phyloP scores from a whole-genome alignment of 2,113 vertebrate species.

The Lamprotornis superbus region DNA sequence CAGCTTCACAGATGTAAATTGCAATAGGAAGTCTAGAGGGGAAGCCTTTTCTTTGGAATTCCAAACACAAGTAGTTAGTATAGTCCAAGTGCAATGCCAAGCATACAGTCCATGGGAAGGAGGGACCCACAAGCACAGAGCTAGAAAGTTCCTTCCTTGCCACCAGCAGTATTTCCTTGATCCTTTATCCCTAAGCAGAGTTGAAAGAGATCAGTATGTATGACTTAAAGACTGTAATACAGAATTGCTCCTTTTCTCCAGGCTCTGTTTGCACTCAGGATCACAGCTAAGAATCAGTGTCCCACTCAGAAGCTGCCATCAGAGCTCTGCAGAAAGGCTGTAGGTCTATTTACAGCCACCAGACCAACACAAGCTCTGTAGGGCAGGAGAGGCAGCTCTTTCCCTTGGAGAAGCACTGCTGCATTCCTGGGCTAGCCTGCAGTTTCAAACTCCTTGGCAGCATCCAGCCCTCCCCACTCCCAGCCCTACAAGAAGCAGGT shows the following conservation, averaged over 20 bases:
- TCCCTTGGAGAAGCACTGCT: background rate
- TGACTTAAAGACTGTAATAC: rapidly evolving
- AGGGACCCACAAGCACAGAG: background rate
- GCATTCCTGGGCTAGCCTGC: background rate
- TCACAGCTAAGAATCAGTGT: background rate
- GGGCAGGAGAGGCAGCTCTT: background rate
- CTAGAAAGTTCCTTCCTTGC: background rate
- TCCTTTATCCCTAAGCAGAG: background rate
- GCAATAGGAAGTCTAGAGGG: background rate
- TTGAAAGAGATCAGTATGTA: background rate
- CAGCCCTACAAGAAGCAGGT: background rate
- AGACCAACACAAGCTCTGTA: rapidly evolving
- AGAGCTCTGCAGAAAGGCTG: background rate
- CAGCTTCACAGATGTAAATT: background rate
- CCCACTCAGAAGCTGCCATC: background rate
- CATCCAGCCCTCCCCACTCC: background rate
- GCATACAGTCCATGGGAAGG: background rate
- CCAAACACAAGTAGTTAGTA: background rate
- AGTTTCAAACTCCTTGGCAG: background rate
- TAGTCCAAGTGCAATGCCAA: background rate
- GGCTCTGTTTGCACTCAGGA: background rate
- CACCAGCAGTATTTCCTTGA: background rate
- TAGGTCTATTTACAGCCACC: background rate
- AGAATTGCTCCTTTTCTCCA: background rate
- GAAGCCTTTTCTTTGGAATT: background rate